phyloP scores from a whole-genome alignment of 2,888 invertebrate genomes.

The Corbicula japonica region DNA sequence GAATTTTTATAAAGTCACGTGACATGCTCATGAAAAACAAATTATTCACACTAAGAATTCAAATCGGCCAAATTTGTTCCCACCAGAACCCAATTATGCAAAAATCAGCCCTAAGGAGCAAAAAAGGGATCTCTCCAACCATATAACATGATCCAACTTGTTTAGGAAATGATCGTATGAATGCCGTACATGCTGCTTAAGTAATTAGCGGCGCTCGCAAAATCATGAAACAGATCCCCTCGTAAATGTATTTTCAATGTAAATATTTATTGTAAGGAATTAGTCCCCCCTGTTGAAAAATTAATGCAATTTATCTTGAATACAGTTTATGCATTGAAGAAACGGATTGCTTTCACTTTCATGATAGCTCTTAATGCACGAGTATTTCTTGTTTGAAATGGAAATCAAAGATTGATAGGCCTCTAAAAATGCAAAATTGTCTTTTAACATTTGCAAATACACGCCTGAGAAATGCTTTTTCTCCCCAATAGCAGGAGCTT shows the following conservation, averaged over 20 bases:
- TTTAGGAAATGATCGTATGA: conserved; percentile 26
- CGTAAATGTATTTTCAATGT: conserved; percentile 43
- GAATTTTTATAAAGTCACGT: too few relatives aligned
- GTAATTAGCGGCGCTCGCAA: conserved; percentile 12
- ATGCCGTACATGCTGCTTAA: conserved; percentile 20
- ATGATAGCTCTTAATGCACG: neutral
- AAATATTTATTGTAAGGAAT: conserved; percentile 34
- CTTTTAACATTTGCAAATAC: too few relatives aligned
- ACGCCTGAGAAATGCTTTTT: too few relatives aligned
- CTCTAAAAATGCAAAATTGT: too few relatives aligned
- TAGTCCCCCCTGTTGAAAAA: conserved; percentile 5
- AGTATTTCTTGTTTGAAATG: too few relatives aligned
- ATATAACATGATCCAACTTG: conserved; percentile 18
- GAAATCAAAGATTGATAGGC: too few relatives aligned
- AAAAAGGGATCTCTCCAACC: conserved; percentile 13
- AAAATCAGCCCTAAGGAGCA: conserved; percentile 12
- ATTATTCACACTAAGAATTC: too few relatives aligned
- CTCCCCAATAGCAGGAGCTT: too few relatives aligned
- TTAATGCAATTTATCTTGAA: conserved; percentile 26
- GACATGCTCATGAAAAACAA: too few relatives aligned
- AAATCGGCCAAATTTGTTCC: conserved; percentile 28
- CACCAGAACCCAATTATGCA: conserved; percentile 34
- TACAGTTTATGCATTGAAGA: too few relatives aligned
- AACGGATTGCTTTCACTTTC: too few relatives aligned
- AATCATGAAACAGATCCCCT: conserved; percentile 16